Percentiles rank a stretch among this genome's conserved stretches.
Conservation (phyloP, 2,797 vertebrate species). For the Nasua narica region DNA sequence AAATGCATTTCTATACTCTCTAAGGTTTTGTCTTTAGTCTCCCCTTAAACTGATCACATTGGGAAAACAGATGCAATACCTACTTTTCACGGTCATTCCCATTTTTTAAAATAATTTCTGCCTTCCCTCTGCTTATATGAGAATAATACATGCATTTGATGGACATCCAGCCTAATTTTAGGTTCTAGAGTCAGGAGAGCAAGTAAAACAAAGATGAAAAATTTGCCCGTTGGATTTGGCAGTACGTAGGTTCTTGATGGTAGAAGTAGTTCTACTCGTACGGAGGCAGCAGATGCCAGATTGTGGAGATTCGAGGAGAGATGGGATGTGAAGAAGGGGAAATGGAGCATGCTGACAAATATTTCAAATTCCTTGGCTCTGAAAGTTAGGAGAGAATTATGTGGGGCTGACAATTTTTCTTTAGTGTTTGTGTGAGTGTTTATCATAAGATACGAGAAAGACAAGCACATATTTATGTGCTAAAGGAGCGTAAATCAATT, state of each 20-base stretch:
- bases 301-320: neutral
- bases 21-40: neutral
- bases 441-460: neutral
- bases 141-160: neutral
- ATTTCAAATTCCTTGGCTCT: neutral
- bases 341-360: neutral
- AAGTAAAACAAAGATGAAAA: neutral
- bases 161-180: neutral
- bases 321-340: neutral
- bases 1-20: neutral
- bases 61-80: neutral
- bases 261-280: neutral
- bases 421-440: neutral
- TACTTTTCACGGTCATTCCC: neutral
- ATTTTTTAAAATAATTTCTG: neutral
- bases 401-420: neutral
- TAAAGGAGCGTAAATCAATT: neutral
- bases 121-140: neutral
- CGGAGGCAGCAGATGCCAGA: neutral
- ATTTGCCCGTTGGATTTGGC: neutral
- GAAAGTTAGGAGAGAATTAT: neutral
- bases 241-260: neutral
- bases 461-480: neutral
- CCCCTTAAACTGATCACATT: neutral
- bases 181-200: neutral